These are phyloP conservation scores for Hydropotes inermis DNA, from an alignment of 2,113 vertebrate species.

Conservation along the genomic window DNA sequence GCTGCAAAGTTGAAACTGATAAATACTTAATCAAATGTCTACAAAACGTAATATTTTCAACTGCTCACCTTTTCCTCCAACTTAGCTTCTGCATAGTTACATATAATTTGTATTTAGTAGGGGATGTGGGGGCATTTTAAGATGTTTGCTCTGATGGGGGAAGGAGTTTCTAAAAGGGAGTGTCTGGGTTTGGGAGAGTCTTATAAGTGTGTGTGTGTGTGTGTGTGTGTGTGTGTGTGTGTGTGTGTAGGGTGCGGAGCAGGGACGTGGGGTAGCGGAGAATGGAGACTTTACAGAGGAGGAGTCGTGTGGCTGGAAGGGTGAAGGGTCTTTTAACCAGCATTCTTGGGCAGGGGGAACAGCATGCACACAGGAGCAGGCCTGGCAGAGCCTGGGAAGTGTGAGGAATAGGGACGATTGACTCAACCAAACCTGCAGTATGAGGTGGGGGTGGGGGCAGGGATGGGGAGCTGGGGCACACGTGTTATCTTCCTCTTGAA, in stretches of 20 bases:
- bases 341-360: background rate
- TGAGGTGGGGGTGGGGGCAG: background rate
- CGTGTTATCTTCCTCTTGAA: background rate
- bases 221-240: too few species aligned
- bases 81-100: background rate
- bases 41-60: slow-evolving; percentile 40
- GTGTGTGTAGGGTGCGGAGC: background rate
- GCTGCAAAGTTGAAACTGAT: slow-evolving; percentile 49
- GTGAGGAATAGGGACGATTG: background rate
- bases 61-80: slow-evolving; percentile 5
- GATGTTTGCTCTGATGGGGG: background rate
- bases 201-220: background rate
- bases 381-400: accelerated
- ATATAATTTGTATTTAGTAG: background rate
- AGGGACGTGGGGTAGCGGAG: too few species aligned
- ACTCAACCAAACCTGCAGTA: accelerated
- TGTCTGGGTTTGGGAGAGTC: background rate
- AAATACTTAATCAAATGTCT: slow-evolving; percentile 59
- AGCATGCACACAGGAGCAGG: background rate
- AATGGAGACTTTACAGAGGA: background rate
- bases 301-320: background rate
- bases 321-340: background rate
- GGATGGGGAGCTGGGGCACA: background rate
- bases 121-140: background rate
- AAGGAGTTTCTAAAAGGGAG: background rate